Conservation (phyloP, 2,113 vertebrate genomes). For the Meriones unguiculatus region DNA sequence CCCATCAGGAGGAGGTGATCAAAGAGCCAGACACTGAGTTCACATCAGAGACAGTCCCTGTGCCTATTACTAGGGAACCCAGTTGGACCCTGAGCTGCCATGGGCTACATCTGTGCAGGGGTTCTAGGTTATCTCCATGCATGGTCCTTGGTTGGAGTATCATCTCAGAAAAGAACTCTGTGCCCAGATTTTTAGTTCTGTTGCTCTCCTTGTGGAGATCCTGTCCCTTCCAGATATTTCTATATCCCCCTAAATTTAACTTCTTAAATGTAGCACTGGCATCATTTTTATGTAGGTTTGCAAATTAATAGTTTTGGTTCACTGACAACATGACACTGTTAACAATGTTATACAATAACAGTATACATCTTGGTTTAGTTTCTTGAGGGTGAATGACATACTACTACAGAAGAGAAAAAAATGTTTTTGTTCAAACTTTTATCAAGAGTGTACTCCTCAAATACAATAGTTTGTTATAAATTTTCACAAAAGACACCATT, state of each 20-base stretch:
- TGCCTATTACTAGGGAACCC: too few species aligned
- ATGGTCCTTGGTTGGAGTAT: too few species aligned
- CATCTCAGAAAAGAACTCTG: too few species aligned
- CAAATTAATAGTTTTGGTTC: not conserved
- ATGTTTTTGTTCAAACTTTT: not conserved
- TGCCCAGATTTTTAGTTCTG: too few species aligned
- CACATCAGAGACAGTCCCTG: too few species aligned
- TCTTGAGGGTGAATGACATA: constrained; percentile 49
- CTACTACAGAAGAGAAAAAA: constrained; percentile 41
- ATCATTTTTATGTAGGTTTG: not conserved
- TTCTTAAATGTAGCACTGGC: constrained; percentile 49
- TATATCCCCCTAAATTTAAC: not conserved
- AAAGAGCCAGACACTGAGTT: too few species aligned
- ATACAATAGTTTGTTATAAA: not conserved
- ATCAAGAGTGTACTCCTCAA: not conserved
- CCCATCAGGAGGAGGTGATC: too few species aligned
- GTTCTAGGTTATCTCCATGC: too few species aligned
- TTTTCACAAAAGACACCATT: not conserved
- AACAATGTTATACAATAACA: not conserved
- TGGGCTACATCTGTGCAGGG: too few species aligned
- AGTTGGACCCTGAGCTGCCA: too few species aligned
- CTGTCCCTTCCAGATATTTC: too few species aligned
- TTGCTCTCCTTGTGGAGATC: too few species aligned
- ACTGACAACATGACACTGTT: constrained; percentile 7
- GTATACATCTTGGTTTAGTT: not conserved